Conservation (phyloP, 2,113 vertebrate species). For the Alosa alosa region DNA sequence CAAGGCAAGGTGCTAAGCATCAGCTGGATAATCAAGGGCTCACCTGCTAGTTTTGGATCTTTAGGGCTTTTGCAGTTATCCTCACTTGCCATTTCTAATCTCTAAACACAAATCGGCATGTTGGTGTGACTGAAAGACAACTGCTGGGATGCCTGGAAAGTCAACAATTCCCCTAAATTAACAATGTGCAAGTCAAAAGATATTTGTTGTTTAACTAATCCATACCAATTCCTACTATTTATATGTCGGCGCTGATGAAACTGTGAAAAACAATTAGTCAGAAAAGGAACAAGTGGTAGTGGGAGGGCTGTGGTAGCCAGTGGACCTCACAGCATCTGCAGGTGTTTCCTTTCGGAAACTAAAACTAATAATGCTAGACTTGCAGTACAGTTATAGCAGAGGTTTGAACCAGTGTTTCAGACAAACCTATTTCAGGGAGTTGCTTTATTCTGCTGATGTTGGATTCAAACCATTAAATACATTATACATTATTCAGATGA, state of each 20-base stretch:
- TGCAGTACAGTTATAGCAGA: constrained; percentile 52
- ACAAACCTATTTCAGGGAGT: background rate
- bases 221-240: background rate
- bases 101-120: background rate
- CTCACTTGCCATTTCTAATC: background rate
- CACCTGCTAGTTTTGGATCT: background rate
- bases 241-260: background rate
- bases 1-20: too few relatives aligned
- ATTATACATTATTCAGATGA: too few relatives aligned
- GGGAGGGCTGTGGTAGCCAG: constrained; percentile 46
- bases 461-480: background rate
- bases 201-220: background rate
- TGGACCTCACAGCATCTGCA: constrained; percentile 64
- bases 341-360: constrained; percentile 65
- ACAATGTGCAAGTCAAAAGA: background rate
- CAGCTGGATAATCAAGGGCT: too few relatives aligned
- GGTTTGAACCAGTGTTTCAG: constrained; percentile 45
- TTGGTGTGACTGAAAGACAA: background rate
- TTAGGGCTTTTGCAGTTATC: background rate
- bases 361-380: constrained; percentile 33
- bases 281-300: constrained; percentile 37
- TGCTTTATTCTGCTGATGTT: background rate
- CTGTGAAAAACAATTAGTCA: background rate
- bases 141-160: background rate
- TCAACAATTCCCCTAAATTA: background rate